Percentiles rank a stretch among this genome's conserved stretches.
Conservation (phyloP, 2,888 invertebrate genomes). For the Coleophora flavipennella region DNA sequence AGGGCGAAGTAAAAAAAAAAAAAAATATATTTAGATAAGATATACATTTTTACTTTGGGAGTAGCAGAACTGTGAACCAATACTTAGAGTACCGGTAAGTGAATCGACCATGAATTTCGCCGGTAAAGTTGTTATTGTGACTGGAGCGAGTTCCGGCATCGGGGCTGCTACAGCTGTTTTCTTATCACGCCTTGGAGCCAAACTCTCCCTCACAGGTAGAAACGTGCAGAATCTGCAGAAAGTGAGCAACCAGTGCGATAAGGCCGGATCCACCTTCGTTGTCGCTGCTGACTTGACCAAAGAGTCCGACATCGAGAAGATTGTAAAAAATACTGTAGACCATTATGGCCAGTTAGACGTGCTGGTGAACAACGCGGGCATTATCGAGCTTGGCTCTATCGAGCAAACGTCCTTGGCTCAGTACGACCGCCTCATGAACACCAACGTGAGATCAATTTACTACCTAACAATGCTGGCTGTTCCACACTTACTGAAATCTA, state of each 20-base stretch:
- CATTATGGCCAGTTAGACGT: constrained; percentile 86
- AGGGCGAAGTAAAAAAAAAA: too few species aligned
- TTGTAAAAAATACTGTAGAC: constrained; percentile 80
- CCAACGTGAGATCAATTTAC: constrained; percentile 88
- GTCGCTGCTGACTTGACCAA: constrained; percentile 81
- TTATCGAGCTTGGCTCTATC: constrained; percentile 85
- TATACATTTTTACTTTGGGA: not conserved
- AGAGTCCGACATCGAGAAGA: constrained; percentile 80
- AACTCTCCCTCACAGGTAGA: constrained; percentile 79
- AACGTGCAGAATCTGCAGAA: constrained; percentile 75
- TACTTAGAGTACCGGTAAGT: not conserved
- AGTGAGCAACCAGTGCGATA: constrained; percentile 50
- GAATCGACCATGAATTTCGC: constrained; percentile 66
- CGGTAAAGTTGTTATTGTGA: constrained; percentile 82
- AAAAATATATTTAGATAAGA: constrained; percentile 24
- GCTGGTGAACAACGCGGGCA: constrained; percentile 93
- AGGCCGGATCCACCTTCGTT: constrained; percentile 62
- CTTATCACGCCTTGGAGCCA: constrained; percentile 82
- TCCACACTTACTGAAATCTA: constrained; percentile 85
- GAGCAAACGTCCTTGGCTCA: constrained; percentile 90
- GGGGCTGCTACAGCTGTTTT: constrained; percentile 86
- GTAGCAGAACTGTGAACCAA: not conserved
- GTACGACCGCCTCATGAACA: constrained; percentile 90
- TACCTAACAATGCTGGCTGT: constrained; percentile 89
- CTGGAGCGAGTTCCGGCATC: constrained; percentile 90